These are phyloP conservation scores for Pegoplata infirma DNA, from an alignment of 2,888 invertebrate genomes.

Conservation along the genomic window DNA sequence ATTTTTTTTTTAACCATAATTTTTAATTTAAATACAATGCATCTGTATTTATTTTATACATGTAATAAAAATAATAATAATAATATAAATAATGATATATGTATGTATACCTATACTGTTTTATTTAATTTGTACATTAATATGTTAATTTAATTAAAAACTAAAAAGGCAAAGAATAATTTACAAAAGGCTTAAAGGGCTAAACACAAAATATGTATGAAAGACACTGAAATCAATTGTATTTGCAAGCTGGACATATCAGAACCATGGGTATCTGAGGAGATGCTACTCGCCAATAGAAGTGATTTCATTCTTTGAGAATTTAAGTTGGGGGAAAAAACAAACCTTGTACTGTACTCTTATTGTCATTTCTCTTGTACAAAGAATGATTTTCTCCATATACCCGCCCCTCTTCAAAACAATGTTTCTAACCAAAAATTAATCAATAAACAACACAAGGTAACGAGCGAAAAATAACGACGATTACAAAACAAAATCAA, in stretches of 20 bases:
- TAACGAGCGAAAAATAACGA: constrained; percentile 58
- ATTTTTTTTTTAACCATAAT: constrained; percentile 33
- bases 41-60: constrained; percentile 30
- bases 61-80: constrained; percentile 15
- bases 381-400: not conserved
- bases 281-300: constrained; percentile 41
- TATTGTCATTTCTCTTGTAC: not conserved
- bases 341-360: not conserved
- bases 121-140: constrained; percentile 51
- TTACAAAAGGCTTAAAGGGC: constrained; percentile 57
- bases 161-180: constrained; percentile 61
- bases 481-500: constrained; percentile 58
- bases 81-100: constrained; percentile 1
- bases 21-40: constrained; percentile 20
- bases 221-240: constrained; percentile 43
- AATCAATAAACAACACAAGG: constrained; percentile 56
- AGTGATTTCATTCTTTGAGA: constrained; percentile 51
- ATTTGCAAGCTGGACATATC: constrained; percentile 23
- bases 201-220: not conserved
- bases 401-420: constrained; percentile 31
- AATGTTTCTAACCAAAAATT: constrained; percentile 43
- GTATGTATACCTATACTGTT: constrained; percentile 7
- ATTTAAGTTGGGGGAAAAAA: not conserved
- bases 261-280: not conserved
- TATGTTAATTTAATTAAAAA: constrained; percentile 48